Conservation (phyloP, 2,797 vertebrate species). For the Macropodus opercularis region DNA sequence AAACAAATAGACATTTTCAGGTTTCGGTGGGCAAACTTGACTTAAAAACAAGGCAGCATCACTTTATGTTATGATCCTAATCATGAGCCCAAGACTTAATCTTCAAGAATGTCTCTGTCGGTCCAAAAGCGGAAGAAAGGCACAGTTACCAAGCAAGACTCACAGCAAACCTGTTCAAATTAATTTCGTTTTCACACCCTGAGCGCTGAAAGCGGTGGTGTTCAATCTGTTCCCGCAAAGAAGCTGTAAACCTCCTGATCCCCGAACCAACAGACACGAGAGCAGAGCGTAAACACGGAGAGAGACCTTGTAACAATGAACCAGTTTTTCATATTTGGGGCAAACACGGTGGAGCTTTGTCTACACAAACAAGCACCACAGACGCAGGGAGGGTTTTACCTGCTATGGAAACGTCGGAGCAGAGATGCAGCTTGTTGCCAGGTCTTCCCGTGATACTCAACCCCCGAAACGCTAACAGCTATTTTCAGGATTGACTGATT, state of each 20-base stretch:
- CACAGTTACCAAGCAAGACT: not conserved
- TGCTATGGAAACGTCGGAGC: slow-evolving; percentile 24
- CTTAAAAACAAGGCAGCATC: too few species aligned
- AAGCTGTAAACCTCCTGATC: slow-evolving; percentile 29
- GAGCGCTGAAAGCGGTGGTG: not conserved
- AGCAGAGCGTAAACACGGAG: not conserved
- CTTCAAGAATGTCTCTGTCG: not conserved
- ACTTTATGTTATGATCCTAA: too few species aligned
- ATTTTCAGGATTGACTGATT: slow-evolving; percentile 62
- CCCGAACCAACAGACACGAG: slow-evolving; percentile 3
- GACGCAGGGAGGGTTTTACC: slow-evolving; percentile 38
- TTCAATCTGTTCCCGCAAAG: slow-evolving; percentile 18
- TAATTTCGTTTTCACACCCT: too few species aligned
- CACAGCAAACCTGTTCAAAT: not conserved
- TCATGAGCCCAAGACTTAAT: not conserved
- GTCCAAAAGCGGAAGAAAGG: not conserved
- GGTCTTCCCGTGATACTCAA: slow-evolving; percentile 38
- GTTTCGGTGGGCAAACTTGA: too few species aligned
- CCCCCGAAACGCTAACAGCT: slow-evolving; percentile 45
- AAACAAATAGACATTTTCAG: too few species aligned
- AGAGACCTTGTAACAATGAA: slow-evolving; percentile 15
- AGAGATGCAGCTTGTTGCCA: slow-evolving; percentile 42
- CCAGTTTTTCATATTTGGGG: slow-evolving; percentile 21
- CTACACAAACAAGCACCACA: not conserved
- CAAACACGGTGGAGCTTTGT: slow-evolving; percentile 20